Evolutionary conservation across 1,140 invertebrate species (phyloP), one percentile per base, ranked within the genome.

Genomic region (Drosophila asahinai): DNA sequence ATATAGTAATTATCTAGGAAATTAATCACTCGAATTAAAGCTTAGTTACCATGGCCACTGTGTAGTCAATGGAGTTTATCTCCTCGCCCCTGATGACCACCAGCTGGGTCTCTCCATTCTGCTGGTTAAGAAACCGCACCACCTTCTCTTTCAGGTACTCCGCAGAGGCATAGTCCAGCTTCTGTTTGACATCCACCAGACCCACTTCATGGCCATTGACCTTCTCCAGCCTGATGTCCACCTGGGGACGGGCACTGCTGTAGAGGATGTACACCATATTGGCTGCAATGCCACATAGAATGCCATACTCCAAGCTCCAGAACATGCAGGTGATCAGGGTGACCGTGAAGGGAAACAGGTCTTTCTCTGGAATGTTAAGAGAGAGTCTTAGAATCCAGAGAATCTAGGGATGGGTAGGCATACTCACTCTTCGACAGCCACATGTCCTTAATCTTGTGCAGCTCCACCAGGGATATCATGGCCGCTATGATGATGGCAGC

Each of bases 371-470:
- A 94, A 94, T 33, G 86, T 84, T 63, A 42, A 54, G 22, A 5
- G 0, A 5, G 8, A 15, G 0, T 2, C 30, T 49, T 52, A n/a
- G n/a, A 17, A 19, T 12, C 4, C 2, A n/a, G 0, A 4, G 0
- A 36, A 11, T 15, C 0, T 1, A 12, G 2, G 27, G 5, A 30
- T 30, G 6, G 27, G 27, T 30, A 7, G 27, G 6, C 3, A 1
- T 9, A 93, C 95, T 95, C 93, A 97, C 97, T 97, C 93, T 97
- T 97, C 8, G 96, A 96, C 80, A 94, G 95, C 97, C 97, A 98
- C 57, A 98, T 95, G 7, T 97, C 94, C 19, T 94, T 93, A 58
- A 98, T 95, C 43, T 96, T 95, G 60, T 96, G 94, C 83, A 96
- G 94, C 78, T 98, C 97, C 52, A 97, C 94, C 94, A 97, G 96